Base-by-base conservation (phyloP, 2,888 invertebrate species). In the Drosophila multiciliata region DNA sequence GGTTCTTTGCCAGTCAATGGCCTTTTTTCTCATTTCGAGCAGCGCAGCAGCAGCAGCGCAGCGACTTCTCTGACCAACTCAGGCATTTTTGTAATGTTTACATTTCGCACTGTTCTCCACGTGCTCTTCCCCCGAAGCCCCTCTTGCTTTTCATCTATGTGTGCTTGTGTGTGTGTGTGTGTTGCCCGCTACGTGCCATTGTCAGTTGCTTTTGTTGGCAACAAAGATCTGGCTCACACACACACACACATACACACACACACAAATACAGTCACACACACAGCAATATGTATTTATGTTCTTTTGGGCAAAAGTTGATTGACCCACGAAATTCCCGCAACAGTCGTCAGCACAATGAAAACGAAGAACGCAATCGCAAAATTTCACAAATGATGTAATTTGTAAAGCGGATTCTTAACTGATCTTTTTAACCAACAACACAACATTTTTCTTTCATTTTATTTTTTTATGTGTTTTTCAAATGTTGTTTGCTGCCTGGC, bases 361-460 rank as follows among this genome's bases (percentile, higher is more conserved):
- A 59, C 69, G 69, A 82, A 76, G 38, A 76, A 80, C 71, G 66
- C 70, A 80, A 69, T 68, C 78, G 63, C 45, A 68, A 67, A 78
- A 75, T 82, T 85, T 80, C 73, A 82, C 79, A 87, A 89, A 85
- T 89, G 89, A 87, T 87, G 87, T 87, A 87, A 87, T 89, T 81
- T 66, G 29, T 36, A 62, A 65, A 52, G 40, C 26, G 23, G 53
- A 50, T 38, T 67, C 52, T 68, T 65, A 54, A 42, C 58, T 55
- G 64, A 48, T 57, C 50, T 48, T 50, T 57, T 38, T 40, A 9
- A 4, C 40, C 17, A 23, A 15, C 23, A 8, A 15, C 45, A 15
- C 12, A 15, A 1, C 1, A 23, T 8, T 23, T 12, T 7, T 20
- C 1, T 3, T 45, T 42, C n/a, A 17, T 5, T 15, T 23, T n/a